phyloP scores from a whole-genome alignment of 2,797 vertebrate genomes.

The Carduelis carduelis region DNA sequence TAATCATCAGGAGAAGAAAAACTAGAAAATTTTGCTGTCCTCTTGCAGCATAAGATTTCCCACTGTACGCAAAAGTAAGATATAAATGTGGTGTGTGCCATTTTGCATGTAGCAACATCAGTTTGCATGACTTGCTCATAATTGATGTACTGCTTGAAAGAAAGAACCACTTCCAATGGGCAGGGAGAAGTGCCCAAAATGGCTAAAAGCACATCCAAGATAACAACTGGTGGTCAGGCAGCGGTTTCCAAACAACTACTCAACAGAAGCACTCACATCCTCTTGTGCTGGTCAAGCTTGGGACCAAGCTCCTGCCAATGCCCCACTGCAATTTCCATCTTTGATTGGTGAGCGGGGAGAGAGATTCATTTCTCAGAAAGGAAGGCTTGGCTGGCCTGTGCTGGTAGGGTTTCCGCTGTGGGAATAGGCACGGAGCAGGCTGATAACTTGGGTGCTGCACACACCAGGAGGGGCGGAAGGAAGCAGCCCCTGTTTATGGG shows the following conservation, averaged over 20 bases:
- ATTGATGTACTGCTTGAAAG: conserved; percentile 57
- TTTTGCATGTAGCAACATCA: conserved; percentile 9
- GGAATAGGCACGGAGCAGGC: neutral
- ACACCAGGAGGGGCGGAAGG: neutral
- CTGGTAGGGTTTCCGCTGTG: neutral
- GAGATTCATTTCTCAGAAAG: neutral
- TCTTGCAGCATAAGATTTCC: neutral
- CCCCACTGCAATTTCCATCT: conserved; percentile 48
- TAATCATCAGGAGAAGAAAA: neutral
- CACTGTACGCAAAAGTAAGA: neutral
- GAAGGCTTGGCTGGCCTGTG: neutral
- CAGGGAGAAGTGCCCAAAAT: conserved; percentile 48
- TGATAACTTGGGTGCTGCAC: neutral
- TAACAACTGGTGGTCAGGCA: conserved; percentile 59
- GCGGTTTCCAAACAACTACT: conserved; percentile 51
- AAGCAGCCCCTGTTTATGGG: conserved; percentile 22
- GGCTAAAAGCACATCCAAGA: conserved; percentile 55
- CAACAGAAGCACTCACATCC: conserved; percentile 58
- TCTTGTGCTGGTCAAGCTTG: conserved; percentile 39
- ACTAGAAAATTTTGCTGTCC: neutral
- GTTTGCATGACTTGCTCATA: conserved; percentile 6
- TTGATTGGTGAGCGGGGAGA: neutral
- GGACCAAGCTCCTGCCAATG: conserved; percentile 24
- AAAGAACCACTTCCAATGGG: conserved; percentile 54
- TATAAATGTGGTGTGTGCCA: neutral